phyloP scores from a whole-genome alignment of 2,113 vertebrate genomes.

The Chrysochloris asiatica region DNA sequence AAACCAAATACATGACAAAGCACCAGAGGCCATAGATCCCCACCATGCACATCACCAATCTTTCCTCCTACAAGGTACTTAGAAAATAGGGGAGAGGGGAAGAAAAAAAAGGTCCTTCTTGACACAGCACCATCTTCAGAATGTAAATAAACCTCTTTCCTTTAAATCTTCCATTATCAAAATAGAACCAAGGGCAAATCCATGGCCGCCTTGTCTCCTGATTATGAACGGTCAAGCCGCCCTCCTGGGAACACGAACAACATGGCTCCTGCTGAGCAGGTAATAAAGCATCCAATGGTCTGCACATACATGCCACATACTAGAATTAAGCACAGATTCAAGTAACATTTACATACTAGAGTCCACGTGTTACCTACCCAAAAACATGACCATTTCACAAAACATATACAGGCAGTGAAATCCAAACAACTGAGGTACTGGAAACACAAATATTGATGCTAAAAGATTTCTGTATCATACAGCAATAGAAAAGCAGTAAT shows the following conservation, averaged over 20 bases:
- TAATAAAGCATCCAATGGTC: constrained; percentile 92
- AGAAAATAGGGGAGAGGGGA: constrained; percentile 68
- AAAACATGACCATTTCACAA: constrained; percentile 96
- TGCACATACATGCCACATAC: constrained; percentile 96
- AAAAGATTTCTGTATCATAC: constrained; percentile 89
- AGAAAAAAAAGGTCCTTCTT: constrained; percentile 85
- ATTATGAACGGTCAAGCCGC: constrained; percentile 83
- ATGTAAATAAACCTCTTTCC: constrained; percentile 90
- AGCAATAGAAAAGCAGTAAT: constrained; percentile 88
- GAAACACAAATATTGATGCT: constrained; percentile 93
- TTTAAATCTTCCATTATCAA: constrained; percentile 84
- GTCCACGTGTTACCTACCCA: constrained; percentile 96
- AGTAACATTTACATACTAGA: constrained; percentile 99
- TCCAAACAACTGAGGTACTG: constrained; percentile 94
- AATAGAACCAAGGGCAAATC: constrained; percentile 89
- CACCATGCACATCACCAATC: constrained; percentile 94
- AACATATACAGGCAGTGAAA: constrained; percentile 96
- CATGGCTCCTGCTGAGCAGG: constrained; percentile 89
- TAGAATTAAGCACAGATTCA: constrained; percentile 98
- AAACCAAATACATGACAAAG: constrained; percentile 99
- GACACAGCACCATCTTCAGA: constrained; percentile 96
- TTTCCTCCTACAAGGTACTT: constrained; percentile 87
- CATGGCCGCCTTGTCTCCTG: constrained; percentile 88
- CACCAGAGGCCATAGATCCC: constrained; percentile 98
- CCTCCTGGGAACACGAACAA: constrained; percentile 81